Conservation (phyloP, 2,888 invertebrate species). For the Diplolepis rosae region DNA sequence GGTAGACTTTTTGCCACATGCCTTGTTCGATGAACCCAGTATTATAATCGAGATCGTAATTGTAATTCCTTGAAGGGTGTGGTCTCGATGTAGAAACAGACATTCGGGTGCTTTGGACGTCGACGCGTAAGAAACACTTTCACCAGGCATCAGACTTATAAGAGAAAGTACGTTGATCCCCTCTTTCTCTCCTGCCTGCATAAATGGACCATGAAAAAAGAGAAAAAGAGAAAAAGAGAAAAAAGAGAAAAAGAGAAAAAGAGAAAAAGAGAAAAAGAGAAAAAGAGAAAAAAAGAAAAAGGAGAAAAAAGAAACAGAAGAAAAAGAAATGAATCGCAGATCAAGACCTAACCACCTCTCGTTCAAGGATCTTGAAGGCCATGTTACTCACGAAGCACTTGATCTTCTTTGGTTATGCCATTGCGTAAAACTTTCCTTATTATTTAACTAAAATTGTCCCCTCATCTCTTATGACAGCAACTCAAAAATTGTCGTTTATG, state of each 20-base stretch:
- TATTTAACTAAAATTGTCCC: slow-evolving; percentile 25
- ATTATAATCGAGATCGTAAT: slow-evolving; percentile 9
- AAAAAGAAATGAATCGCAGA: background rate
- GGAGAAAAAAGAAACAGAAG: background rate
- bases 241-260: background rate
- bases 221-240: slow-evolving; percentile 27
- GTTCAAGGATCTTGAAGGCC: slow-evolving; percentile 50
- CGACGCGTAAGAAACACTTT: slow-evolving; percentile 42
- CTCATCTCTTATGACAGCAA: background rate
- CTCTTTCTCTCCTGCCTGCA: slow-evolving; percentile 4
- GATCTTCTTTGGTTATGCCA: slow-evolving; percentile 29
- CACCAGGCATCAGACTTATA: slow-evolving; percentile 42
- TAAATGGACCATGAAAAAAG: slow-evolving; percentile 47
- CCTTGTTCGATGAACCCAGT: background rate
- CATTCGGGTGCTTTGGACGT: slow-evolving; percentile 12
- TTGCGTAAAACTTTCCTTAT: slow-evolving; percentile 26
- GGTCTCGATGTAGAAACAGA: slow-evolving; percentile 8
- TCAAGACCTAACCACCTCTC: slow-evolving; percentile 38
- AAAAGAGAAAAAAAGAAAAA: slow-evolving; percentile 34
- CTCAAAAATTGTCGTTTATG: too few species aligned
- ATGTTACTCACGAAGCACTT: slow-evolving; percentile 30
- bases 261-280: background rate
- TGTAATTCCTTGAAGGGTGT: slow-evolving; percentile 4
- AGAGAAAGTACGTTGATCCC: slow-evolving; percentile 45
- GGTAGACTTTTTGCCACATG: too few species aligned